Evolutionary conservation across 2,797 vertebrate species (phyloP), one percentile per base, ranked within the genome.

Genomic region (Chloroceryle inda): DNA sequence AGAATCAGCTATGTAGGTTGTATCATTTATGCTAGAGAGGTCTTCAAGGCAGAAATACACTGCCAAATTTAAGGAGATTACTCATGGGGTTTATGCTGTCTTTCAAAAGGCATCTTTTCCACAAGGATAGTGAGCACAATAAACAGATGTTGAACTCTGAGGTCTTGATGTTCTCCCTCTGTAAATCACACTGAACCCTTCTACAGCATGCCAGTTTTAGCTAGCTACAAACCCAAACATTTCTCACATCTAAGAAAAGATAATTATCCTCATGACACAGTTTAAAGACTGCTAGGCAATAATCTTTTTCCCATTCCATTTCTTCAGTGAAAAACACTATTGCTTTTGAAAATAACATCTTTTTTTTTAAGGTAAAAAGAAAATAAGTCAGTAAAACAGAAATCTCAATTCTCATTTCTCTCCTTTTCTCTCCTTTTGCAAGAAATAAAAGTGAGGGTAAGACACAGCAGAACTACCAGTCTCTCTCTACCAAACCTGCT

Each of bases 31-130:
- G 81, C 33, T 85, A 88, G 86, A 95, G 85, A 74, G 85, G 37
- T 83, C 94, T 91, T 93, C 64, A 94, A 68, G 73, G 68, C 80
- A 96, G 90, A 93, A 96, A 94, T 62, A 89, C 68, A 68, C 87
- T 84, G 81, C 44, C 45, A 45, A 88, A 81, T 37, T 86, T 91
- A 69, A 89, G 77, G 35, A 94, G 62, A 84, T 96, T 93, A 88
- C 23, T 85, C 44, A 29, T 26, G 53, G 13, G 40, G 22, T 76
- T 91, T 77, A 47, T 69, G 8, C 21, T 90, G 64, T 35, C 50
- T 95, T 97, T 96, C 94, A 87, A 59, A 94, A 93, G 62, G 31
- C 72, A 81, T 93, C 35, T 72, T 91, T 88, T 68, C 40, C 24
- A 38, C 23, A 47, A 22, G 13, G 62, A 71, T 11, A 63, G 10